Percentiles rank a stretch among this genome's conserved stretches.
phyloP scores from a whole-genome alignment of 1,140 invertebrate species.

The Pygmarrhopalites habei region DNA sequence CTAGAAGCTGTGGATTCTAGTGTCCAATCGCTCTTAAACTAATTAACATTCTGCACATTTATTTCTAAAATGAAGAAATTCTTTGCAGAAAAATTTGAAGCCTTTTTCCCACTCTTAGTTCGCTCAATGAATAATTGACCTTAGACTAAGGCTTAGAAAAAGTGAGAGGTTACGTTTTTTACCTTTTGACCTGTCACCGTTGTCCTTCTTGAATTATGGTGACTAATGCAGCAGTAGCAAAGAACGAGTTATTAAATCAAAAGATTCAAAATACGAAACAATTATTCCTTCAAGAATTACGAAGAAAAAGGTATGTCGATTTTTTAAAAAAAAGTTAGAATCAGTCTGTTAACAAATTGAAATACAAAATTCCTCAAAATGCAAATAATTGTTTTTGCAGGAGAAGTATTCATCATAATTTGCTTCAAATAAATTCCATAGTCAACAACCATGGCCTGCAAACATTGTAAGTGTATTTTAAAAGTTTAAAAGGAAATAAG shows the following conservation, averaged over 20 bases:
- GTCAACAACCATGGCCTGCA: constrained; percentile 29
- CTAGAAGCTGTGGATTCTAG: too few relatives aligned
- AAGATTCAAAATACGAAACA: constrained; percentile 7
- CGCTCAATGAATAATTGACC: background rate
- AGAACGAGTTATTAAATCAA: background rate
- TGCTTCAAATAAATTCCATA: constrained; percentile 32
- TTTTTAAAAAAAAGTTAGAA: background rate
- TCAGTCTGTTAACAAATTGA: background rate
- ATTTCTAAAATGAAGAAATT: too few relatives aligned
- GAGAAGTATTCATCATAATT: constrained; percentile 22
- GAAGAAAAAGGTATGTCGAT: background rate
- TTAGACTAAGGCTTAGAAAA: background rate
- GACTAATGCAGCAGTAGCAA: background rate
- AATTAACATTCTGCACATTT: too few relatives aligned
- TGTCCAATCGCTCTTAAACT: too few relatives aligned
- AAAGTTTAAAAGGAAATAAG: background rate
- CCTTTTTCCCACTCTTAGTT: background rate
- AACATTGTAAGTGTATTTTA: constrained; percentile 21
- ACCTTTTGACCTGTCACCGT: too few relatives aligned
- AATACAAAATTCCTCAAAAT: background rate
- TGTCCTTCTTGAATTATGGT: background rate
- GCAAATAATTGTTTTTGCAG: constrained; percentile 9
- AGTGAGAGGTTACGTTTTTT: background rate
- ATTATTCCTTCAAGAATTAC: background rate
- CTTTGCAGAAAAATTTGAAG: too few relatives aligned